phyloP scores from a whole-genome alignment of 2,888 invertebrate species.

The Gymnocheta viridis region DNA sequence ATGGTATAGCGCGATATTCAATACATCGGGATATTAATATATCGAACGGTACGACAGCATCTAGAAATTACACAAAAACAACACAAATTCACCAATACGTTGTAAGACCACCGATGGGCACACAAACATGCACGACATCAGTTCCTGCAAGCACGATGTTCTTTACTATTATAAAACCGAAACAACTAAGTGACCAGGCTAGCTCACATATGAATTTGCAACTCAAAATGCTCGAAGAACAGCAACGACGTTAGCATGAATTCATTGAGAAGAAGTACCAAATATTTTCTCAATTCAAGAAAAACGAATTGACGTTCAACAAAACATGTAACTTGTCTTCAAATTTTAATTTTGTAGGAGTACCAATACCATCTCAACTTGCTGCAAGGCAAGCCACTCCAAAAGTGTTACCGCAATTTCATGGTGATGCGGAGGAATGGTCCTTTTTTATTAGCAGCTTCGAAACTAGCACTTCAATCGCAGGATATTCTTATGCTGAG shows the following conservation, averaged over 20 bases:
- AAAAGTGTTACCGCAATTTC: background rate
- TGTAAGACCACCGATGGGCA: no score
- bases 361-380: conserved; percentile 9
- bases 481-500: conserved; percentile 51
- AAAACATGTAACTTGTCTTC: background rate
- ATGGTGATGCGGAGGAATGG: conserved; percentile 34
- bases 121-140: no score
- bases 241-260: conserved; percentile 12
- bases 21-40: no score
- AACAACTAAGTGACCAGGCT: no score
- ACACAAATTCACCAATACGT: no score
- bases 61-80: no score
- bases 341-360: background rate
- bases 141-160: no score
- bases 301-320: background rate
- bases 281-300: conserved; percentile 5
- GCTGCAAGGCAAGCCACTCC: conserved; percentile 30
- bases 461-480: conserved; percentile 7
- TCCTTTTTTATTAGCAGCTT: conserved; percentile 18
- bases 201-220: background rate
- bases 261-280: conserved; percentile 26
- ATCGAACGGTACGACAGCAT: no score
- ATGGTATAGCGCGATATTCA: background rate
- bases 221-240: conserved; percentile 2
- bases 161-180: no score